These are phyloP conservation scores for Stercorarius parasiticus DNA, from an alignment of 2,113 vertebrate genomes.

Conservation along the genomic window DNA sequence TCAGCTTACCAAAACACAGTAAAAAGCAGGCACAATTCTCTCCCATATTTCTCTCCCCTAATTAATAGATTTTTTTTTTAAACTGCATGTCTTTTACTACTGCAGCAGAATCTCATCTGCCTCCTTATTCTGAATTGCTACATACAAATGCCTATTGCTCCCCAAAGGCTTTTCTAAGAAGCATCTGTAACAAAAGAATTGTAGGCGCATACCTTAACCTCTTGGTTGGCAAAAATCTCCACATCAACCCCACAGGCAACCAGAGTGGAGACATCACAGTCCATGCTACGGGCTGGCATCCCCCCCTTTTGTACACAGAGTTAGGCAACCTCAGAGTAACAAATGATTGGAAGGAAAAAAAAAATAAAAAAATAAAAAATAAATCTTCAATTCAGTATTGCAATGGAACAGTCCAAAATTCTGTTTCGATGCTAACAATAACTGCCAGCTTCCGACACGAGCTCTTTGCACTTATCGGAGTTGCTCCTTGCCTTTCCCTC, in stretches of 20 bases:
- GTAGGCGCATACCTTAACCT: constrained; percentile 81
- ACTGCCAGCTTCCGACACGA: background rate
- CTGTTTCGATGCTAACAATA: background rate
- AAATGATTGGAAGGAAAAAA: background rate
- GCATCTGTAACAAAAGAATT: constrained; percentile 16
- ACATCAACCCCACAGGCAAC: constrained; percentile 84
- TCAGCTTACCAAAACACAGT: background rate
- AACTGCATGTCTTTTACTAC: background rate
- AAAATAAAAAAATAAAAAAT: background rate
- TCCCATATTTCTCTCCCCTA: background rate
- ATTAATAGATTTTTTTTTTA: background rate
- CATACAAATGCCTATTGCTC: constrained; percentile 12
- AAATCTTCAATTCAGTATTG: constrained; percentile 19
- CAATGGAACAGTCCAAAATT: constrained; percentile 14
- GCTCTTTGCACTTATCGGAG: constrained; percentile 42
- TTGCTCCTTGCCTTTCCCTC: constrained; percentile 39
- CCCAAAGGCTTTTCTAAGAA: constrained; percentile 43
- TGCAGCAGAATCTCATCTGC: constrained; percentile 15
- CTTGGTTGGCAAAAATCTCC: constrained; percentile 83
- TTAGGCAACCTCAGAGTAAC: constrained; percentile 50
- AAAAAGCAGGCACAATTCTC: background rate
- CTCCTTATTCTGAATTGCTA: background rate
- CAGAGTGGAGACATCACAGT: constrained; percentile 84
- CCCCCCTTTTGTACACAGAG: constrained; percentile 57
- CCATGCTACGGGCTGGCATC: constrained; percentile 85